These are phyloP conservation scores for Odontomachus brunneus DNA, from an alignment of 1,140 invertebrate species.

Conservation along the genomic window DNA sequence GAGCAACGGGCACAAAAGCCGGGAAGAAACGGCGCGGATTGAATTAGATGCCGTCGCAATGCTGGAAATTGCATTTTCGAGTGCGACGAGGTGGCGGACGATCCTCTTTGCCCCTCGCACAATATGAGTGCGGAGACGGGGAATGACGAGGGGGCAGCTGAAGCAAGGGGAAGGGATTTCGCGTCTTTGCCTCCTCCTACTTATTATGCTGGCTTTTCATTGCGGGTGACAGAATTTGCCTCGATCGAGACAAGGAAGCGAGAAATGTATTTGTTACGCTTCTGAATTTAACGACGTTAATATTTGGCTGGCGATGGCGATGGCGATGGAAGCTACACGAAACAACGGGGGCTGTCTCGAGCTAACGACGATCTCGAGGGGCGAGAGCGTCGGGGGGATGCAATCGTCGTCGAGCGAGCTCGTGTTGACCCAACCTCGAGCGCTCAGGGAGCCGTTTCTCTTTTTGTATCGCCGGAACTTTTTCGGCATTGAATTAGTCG, in stretches of 20 bases:
- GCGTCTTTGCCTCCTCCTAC: neutral
- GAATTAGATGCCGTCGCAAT: slow-evolving; percentile 73
- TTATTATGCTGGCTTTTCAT: slow-evolving; percentile 57
- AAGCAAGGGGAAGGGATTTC: neutral
- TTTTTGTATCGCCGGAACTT: neutral
- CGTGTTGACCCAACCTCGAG: slow-evolving; percentile 20
- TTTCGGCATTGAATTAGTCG: slow-evolving; percentile 7
- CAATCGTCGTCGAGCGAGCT: slow-evolving; percentile 10
- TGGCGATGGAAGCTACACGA: slow-evolving; percentile 8
- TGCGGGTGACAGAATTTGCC: slow-evolving; percentile 32
- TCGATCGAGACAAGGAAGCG: slow-evolving; percentile 29
- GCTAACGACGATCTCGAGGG: slow-evolving; percentile 30
- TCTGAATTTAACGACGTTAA: slow-evolving; percentile 49
- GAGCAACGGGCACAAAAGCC: slow-evolving; percentile 60
- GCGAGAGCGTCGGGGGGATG: neutral
- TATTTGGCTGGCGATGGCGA: slow-evolving; percentile 36
- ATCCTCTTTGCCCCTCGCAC: slow-evolving; percentile 30
- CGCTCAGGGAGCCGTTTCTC: neutral
- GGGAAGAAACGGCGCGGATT: slow-evolving; percentile 64
- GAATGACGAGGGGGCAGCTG: too few relatives aligned
- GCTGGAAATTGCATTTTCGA: slow-evolving; percentile 72
- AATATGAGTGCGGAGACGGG: neutral
- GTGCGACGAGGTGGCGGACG: slow-evolving; percentile 33
- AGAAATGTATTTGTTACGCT: slow-evolving; percentile 39
- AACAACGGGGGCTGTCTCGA: slow-evolving; percentile 12